These are phyloP conservation scores for Amyelois transitella DNA, from an alignment of 1,140 invertebrate species.

Conservation along the genomic window DNA sequence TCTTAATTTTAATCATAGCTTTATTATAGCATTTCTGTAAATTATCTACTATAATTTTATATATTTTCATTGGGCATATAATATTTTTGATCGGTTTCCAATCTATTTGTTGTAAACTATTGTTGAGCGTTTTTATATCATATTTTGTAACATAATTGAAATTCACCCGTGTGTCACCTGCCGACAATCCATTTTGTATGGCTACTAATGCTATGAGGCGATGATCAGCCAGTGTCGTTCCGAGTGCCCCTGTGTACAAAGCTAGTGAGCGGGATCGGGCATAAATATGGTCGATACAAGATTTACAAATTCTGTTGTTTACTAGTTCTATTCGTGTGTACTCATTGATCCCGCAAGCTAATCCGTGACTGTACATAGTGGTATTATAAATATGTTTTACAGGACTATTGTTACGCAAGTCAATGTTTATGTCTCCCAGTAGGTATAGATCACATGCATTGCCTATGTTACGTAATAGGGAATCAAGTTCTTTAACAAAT, in stretches of 20 bases:
- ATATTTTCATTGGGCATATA: no score
- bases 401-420: slow-evolving; percentile 8
- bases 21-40: no score
- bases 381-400: slow-evolving; percentile 12
- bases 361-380: slow-evolving; percentile 8
- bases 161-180: not conserved
- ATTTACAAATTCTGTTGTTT: slow-evolving; percentile 15
- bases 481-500: no score
- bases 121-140: no score
- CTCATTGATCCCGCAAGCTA: slow-evolving; percentile 17
- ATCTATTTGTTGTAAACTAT: no score
- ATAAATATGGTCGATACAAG: slow-evolving; percentile 20
- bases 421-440: slow-evolving; percentile 8
- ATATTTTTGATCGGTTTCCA: no score
- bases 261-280: slow-evolving; percentile 2
- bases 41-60: no score
- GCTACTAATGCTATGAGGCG: not conserved
- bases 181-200: not conserved
- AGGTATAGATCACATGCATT: no score
- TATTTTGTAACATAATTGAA: no score
- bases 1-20: no score
- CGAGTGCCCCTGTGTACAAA: slow-evolving; percentile 13
- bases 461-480: no score
- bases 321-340: slow-evolving; percentile 16
- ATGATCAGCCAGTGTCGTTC: slow-evolving; percentile 8